phyloP scores from a whole-genome alignment of 2,797 vertebrate species.

The Amblyopsis hoosieri region DNA sequence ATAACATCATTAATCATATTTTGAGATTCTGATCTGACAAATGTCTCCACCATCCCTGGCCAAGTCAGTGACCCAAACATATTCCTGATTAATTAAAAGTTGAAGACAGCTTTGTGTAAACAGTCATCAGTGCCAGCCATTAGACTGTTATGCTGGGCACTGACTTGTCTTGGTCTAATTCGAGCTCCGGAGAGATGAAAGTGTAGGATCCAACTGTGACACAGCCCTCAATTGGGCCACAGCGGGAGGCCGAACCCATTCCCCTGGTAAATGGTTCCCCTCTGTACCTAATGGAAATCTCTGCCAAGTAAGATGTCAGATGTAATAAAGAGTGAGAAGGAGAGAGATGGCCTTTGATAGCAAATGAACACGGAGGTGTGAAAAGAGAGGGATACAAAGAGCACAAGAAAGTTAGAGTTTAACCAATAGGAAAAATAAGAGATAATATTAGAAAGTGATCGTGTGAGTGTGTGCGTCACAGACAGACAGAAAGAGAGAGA shows the following conservation, averaged over 20 bases:
- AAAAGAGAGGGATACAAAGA: not conserved
- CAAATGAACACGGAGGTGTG: conserved; percentile 25
- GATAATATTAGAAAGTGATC: conserved; percentile 2
- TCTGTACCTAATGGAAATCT: conserved; percentile 66
- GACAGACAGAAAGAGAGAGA: conserved; percentile 14
- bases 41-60: not conserved
- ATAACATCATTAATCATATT: too few relatives aligned
- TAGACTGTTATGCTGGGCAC: conserved; percentile 19
- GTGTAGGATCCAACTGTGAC: conserved; percentile 42
- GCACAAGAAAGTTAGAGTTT: not conserved
- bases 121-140: not conserved
- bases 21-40: too few relatives aligned
- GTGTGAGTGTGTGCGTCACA: not conserved
- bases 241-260: conserved; percentile 41
- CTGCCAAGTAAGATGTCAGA: conserved; percentile 51
- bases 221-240: conserved; percentile 42
- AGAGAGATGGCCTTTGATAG: conserved; percentile 34
- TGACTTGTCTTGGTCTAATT: conserved; percentile 37
- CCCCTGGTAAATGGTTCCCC: conserved; percentile 59
- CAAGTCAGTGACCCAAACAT: not conserved
- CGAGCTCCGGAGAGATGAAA: conserved; percentile 4
- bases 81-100: not conserved
- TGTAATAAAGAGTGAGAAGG: conserved; percentile 27
- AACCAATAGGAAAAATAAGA: not conserved
- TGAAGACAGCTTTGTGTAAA: not conserved